Evolutionary conservation across 2,113 vertebrate species (phyloP).

Genomic region (Macheiramphus alcinus): DNA sequence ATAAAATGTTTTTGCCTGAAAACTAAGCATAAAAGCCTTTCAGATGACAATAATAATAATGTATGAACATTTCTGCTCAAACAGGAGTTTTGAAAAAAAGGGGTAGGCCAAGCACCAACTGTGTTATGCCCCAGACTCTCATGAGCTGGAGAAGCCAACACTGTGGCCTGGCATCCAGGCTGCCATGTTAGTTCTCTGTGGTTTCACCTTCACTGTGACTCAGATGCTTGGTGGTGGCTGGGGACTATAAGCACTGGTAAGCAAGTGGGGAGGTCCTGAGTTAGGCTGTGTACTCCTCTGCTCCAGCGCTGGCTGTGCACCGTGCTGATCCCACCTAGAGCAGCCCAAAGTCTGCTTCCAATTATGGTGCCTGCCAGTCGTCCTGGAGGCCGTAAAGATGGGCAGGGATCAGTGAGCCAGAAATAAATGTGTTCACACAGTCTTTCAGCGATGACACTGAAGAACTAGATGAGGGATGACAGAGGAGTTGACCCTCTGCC

Average conservation of each 20-base stretch:
- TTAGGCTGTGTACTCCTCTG: background rate
- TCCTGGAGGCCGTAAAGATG: background rate
- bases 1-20: background rate
- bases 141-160: background rate
- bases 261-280: rapidly evolving
- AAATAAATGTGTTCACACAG: background rate
- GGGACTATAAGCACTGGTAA: background rate
- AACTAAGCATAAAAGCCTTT: background rate
- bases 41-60: background rate
- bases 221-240: background rate
- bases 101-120: background rate
- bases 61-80: background rate
- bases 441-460: background rate
- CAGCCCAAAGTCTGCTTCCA: background rate
- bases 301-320: background rate
- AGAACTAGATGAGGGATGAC: background rate
- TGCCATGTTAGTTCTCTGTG: background rate
- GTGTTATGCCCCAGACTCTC: background rate
- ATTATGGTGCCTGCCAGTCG: rapidly evolving
- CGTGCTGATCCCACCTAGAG: rapidly evolving
- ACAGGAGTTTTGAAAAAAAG: background rate
- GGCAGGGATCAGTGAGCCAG: background rate
- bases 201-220: background rate
- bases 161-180: background rate
- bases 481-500: background rate